A percentile compares a stretch with the other conserved stretches of the same genome.
Evolutionary conservation across 92 coral and sea anemone genomes (phyloP).

Genomic region (Epizoanthus ramosus): DNA sequence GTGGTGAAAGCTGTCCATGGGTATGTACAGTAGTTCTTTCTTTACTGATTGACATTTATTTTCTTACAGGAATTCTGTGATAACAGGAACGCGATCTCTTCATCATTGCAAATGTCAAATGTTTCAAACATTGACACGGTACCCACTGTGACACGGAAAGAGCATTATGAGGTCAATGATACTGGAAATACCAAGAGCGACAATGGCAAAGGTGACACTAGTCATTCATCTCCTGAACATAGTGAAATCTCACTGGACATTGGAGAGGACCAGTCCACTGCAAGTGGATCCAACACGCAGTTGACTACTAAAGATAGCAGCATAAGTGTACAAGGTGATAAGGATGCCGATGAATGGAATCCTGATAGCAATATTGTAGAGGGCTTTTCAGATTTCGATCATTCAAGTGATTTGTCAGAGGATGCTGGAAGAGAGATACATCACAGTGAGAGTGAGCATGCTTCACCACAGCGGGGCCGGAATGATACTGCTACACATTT

Average conservation of each 20-base stretch:
- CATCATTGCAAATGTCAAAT: background rate
- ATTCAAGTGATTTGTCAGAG: background rate
- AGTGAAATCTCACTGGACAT: no score
- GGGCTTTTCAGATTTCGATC: no score
- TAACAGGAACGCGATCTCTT: background rate
- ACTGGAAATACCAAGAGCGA: background rate
- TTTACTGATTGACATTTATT: background rate
- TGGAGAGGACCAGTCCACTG: no score
- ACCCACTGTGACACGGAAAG: background rate
- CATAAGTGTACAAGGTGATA: no score
- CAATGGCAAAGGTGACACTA: background rate
- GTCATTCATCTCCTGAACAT: background rate
- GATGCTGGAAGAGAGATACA: background rate
- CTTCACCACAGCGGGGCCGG: background rate
- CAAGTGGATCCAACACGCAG: no score
- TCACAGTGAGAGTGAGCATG: background rate
- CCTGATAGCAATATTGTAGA: no score
- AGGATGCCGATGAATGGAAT: no score
- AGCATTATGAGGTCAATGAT: background rate
- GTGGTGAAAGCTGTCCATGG: no score
- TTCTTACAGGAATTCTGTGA: background rate
- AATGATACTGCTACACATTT: background rate
- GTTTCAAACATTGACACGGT: background rate
- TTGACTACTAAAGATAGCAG: no score
- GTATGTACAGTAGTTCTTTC: no score